These are phyloP conservation scores for Gnathonemus longibarbis DNA, from an alignment of 2,113 vertebrate species.

Conservation along the genomic window DNA sequence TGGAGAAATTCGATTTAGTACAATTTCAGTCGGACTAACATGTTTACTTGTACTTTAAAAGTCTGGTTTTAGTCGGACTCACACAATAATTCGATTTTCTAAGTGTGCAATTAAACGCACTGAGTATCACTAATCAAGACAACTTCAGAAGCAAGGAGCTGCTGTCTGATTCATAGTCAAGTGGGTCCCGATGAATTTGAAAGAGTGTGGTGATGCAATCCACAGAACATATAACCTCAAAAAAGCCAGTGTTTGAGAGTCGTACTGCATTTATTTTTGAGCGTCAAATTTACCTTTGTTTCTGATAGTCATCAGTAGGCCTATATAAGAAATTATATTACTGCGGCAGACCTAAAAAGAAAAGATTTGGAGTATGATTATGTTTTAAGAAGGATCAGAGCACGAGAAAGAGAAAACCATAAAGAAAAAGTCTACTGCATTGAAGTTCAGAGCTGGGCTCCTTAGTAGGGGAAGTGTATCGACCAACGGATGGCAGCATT, in stretches of 20 bases:
- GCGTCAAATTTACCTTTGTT: neutral
- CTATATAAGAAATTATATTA: neutral
- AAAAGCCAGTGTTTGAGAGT: neutral
- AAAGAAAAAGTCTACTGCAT: neutral
- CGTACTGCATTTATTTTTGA: neutral
- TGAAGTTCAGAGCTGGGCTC: neutral
- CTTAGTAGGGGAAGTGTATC: neutral
- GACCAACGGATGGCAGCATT: neutral
- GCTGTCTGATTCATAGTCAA: neutral
- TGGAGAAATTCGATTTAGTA: too few relatives aligned
- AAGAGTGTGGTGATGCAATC: neutral
- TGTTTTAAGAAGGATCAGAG: neutral
- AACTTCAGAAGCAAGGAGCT: neutral
- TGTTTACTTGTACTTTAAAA: too few relatives aligned
- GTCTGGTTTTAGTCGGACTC: too few relatives aligned
- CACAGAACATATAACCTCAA: slow-evolving; percentile 24
- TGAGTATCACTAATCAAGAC: neutral
- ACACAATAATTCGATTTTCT: too few relatives aligned
- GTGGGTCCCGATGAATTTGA: neutral
- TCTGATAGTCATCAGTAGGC: neutral
- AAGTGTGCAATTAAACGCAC: too few relatives aligned
- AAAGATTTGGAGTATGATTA: neutral
- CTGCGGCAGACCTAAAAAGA: neutral
- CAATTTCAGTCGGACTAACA: too few relatives aligned
- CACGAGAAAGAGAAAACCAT: neutral